These are phyloP conservation scores for Noctilio leporinus DNA, from an alignment of 2,113 vertebrate genomes.

Conservation along the genomic window DNA sequence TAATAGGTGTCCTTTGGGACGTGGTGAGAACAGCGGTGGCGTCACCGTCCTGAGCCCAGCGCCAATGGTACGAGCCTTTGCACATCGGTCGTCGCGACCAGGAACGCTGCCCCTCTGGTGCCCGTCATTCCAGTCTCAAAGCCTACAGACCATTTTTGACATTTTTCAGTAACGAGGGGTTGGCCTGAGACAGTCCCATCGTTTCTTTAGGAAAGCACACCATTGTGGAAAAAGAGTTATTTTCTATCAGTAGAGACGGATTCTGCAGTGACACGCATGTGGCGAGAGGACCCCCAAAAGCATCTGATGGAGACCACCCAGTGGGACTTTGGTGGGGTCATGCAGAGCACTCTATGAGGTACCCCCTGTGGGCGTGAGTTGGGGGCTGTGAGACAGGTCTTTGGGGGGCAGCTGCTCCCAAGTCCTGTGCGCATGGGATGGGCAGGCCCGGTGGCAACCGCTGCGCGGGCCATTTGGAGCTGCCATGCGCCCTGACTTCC, in stretches of 20 bases:
- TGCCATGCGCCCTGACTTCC: not conserved
- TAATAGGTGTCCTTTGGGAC: too few species aligned
- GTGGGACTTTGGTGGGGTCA: not conserved
- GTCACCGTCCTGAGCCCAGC: not conserved
- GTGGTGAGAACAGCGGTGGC: too few species aligned
- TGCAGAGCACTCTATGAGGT: too few species aligned
- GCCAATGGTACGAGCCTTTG: rapidly evolving
- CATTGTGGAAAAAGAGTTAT: not conserved
- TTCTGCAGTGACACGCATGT: too few species aligned
- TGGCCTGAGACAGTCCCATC: not conserved
- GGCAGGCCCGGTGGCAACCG: not conserved
- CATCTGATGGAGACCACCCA: not conserved
- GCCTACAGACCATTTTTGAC: too few species aligned
- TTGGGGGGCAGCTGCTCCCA: not conserved
- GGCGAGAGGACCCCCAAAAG: too few species aligned
- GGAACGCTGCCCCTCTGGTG: not conserved
- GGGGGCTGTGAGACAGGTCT: not conserved
- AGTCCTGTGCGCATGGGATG: rapidly evolving
- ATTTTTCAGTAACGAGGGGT: not conserved
- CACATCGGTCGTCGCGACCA: rapidly evolving
- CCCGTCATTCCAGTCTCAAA: not conserved
- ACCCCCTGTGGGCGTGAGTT: too few species aligned
- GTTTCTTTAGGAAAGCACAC: not conserved
- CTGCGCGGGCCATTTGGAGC: not conserved
- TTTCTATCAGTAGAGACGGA: not conserved